Evolutionary conservation across 2,888 invertebrate genomes (phyloP), one percentile per base, ranked within the genome.

Genomic region (Xestia sexstrigata): DNA sequence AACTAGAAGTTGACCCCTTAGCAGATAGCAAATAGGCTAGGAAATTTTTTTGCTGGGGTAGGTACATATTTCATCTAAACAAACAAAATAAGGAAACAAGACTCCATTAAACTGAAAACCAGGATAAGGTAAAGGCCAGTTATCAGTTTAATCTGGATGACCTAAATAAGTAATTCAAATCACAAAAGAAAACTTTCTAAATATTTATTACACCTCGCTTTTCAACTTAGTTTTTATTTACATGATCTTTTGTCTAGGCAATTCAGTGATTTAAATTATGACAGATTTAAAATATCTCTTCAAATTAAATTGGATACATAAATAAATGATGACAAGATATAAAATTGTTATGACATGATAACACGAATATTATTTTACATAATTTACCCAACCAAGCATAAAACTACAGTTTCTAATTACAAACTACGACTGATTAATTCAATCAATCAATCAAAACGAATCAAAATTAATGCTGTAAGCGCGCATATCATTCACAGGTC

Each of bases 381-480:
- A 45, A 62, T 52, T 39, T 45, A n/a, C 26, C 20, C 1, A 65
- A 70, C 20, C 23, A 45, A 60, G 13, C 65, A 60, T 66, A 74
- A 72, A 74, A 73, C 49, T 60, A 65, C 20, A 23, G 49, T 47
- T 68, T 74, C 73, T 74, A 74, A 83, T 82, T 68, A 74, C 76
- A 77, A 80, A 75, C 58, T 76, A 62, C 71, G 55, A 15, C 70
- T 78, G 78, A 85, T 87, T 85, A 81, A 87, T 85, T 79, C 52
- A 78, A 87, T 83, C 84, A 83, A 76, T 83, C 84, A 86, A 89
- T 87, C 86, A 85, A 81, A 79, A 82, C 76, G 78, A 83, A 84
- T 85, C 81, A 84, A 81, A 86, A 85, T 77, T 83, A 86, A 84
- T 84, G 79, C 65, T 74, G 55, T 74, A 66, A 80, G 80, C 60